A percentile compares a stretch with the other conserved stretches of the same genome.
Evolutionary conservation across 1,140 invertebrate genomes (phyloP).

Genomic region (Brachionus plicatilis): DNA sequence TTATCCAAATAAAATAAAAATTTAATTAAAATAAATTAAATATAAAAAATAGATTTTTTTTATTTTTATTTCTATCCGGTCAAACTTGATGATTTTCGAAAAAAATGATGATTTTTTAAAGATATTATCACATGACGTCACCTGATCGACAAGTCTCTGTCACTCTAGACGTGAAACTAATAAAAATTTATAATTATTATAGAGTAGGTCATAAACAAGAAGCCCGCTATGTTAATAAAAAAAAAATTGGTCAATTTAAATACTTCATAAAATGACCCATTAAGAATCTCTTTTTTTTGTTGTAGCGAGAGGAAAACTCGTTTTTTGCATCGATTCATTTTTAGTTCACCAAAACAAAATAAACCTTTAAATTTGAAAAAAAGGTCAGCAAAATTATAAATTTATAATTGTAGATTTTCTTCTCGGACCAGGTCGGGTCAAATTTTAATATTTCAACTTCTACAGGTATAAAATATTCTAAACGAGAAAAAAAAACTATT

Average conservation of each 20-base stretch:
- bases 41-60: background rate
- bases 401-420: background rate
- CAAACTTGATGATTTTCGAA: background rate
- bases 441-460: background rate
- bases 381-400: slow-evolving; percentile 31
- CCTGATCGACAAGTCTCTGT: background rate
- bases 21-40: background rate
- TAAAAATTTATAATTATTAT: background rate
- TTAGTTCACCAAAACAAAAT: background rate
- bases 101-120: background rate
- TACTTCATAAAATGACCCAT: background rate
- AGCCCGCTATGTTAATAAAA: background rate
- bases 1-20: background rate
- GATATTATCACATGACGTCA: background rate
- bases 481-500: background rate
- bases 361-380: slow-evolving; percentile 5
- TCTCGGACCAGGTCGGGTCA: slow-evolving; percentile 19
- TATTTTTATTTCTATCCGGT: background rate
- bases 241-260: background rate
- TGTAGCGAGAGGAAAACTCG: background rate
- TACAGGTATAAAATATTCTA: background rate
- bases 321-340: slow-evolving; percentile 9
- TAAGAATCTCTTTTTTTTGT: background rate
- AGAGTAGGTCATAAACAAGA: background rate
- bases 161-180: background rate